A percentile compares a stretch with the other conserved stretches of the same genome.
Conservation (phyloP, 2,113 vertebrate species). For the Sus scrofa region T2T-Sscrofa CM000827.6:35193001-35193500, state of each 20-base stretch:
- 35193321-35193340: not conserved
- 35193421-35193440: not conserved
- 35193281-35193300: not conserved
- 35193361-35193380: not conserved
- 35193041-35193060: not conserved
- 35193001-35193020: not conserved
- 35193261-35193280: not conserved
- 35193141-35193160: not conserved
- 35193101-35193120: not conserved
- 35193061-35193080: not conserved
- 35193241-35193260: not conserved
- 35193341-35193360: not conserved
- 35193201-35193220: not conserved
- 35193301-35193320: not conserved
- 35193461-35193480: not conserved
- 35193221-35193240: not conserved
- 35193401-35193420: not conserved
- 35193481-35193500: not conserved
- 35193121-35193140: not conserved
- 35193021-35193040: not conserved
- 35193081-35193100: not conserved
- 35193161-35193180: not conserved
- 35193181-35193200: not conserved
- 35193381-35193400: not conserved
- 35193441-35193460: not conserved